Evolutionary conservation across 1,140 invertebrate genomes (phyloP).

Genomic region (Lordiphosa stackelbergi): DNA sequence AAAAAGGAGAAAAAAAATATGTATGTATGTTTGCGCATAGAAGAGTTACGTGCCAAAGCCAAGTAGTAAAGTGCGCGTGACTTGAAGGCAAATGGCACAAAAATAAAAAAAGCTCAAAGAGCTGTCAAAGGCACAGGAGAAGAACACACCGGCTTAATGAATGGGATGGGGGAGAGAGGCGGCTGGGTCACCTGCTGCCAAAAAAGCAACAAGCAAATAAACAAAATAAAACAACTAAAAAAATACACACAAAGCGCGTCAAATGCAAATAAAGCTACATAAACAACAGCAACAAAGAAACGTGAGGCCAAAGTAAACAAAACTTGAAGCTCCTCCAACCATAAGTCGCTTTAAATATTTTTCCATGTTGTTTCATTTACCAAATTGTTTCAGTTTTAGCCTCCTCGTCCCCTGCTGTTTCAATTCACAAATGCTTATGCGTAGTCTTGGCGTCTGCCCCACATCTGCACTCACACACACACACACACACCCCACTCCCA

Average conservation of each 20-base stretch:
- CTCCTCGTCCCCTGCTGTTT: slow-evolving; percentile 1
- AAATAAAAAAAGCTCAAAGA: slow-evolving; percentile 8
- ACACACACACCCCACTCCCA: background rate
- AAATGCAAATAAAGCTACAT: slow-evolving; percentile 32
- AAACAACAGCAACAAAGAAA: slow-evolving; percentile 29
- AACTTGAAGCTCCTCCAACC: slow-evolving; percentile 20
- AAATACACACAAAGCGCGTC: slow-evolving; percentile 4
- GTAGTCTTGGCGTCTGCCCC: slow-evolving; percentile 3
- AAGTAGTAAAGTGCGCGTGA: slow-evolving; percentile 38
- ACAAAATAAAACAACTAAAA: slow-evolving; percentile 19
- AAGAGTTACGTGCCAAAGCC: slow-evolving; percentile 53
- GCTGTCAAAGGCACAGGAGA: slow-evolving; percentile 9
- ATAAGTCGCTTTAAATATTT: slow-evolving; percentile 18
- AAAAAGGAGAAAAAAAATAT: slow-evolving; percentile 18
- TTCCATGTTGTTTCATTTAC: slow-evolving; percentile 4
- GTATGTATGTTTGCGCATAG: slow-evolving; percentile 11
- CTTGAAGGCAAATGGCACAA: slow-evolving; percentile 45
- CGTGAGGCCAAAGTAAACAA: slow-evolving; percentile 27
- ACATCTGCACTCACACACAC: no score
- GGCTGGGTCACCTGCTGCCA: slow-evolving; percentile 31
- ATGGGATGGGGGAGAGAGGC: slow-evolving; percentile 10
- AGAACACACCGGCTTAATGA: slow-evolving; percentile 27
- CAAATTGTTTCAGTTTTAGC: slow-evolving; percentile 18
- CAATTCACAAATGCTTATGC: slow-evolving; percentile 4
- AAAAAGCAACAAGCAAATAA: slow-evolving; percentile 53